phyloP scores from a whole-genome alignment of 2,113 vertebrate genomes.

The Neodontobutis hainanensis region DNA sequence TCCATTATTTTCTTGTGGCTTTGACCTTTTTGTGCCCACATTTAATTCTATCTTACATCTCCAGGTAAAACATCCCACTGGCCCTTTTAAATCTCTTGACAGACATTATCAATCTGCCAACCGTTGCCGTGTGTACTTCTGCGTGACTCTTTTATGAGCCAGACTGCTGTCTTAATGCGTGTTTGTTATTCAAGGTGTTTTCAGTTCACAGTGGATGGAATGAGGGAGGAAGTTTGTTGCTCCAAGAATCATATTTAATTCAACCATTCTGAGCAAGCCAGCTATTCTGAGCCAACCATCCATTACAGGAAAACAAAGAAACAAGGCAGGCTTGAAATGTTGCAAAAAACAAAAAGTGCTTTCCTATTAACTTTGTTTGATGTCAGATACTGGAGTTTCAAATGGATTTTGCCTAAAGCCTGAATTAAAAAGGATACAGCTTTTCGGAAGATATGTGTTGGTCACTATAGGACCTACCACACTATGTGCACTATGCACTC shows the following conservation, averaged over 20 bases:
- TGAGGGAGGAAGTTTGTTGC: slow-evolving; percentile 27
- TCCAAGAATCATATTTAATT: slow-evolving; percentile 52
- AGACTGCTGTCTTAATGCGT: not conserved
- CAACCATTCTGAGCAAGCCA: slow-evolving; percentile 20
- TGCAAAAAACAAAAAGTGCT: no score
- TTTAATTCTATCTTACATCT: slow-evolving; percentile 17
- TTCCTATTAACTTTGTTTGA: no score
- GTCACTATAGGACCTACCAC: no score
- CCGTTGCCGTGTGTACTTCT: slow-evolving; percentile 11
- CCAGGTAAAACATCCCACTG: slow-evolving; percentile 18
- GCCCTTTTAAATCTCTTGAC: slow-evolving; percentile 9
- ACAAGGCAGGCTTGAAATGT: not conserved
- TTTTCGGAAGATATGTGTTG: no score
- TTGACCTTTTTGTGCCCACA: slow-evolving; percentile 7
- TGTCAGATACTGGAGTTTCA: no score
- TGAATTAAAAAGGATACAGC: no score
- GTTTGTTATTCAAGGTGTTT: slow-evolving; percentile 8
- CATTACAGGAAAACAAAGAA: not conserved
- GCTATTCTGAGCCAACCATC: slow-evolving; percentile 20
- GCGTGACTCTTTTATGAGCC: not conserved
- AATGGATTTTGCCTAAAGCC: no score
- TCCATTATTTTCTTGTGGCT: slow-evolving; percentile 2
- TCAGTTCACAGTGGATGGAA: slow-evolving; percentile 20
- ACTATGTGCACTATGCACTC: no score
- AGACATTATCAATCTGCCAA: slow-evolving; percentile 29